phyloP scores from a whole-genome alignment of 2,113 vertebrate genomes.

The Tautogolabrus adspersus region DNA sequence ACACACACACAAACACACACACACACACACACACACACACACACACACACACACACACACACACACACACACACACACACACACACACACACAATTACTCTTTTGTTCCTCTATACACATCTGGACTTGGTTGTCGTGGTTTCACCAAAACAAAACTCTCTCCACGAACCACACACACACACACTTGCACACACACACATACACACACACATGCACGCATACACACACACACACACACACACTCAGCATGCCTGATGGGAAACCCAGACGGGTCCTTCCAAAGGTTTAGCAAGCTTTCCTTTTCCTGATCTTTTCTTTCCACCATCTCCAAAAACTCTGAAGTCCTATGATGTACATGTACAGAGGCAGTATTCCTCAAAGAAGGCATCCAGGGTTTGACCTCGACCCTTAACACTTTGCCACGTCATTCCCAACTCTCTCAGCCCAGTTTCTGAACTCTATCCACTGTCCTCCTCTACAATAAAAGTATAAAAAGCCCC shows the following conservation, averaged over 20 bases:
- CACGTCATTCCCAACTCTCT: too few species aligned
- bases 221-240: conserved; percentile 19
- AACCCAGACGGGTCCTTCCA: conserved; percentile 3
- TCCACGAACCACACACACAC: conserved; percentile 29
- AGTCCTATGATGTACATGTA: too few species aligned
- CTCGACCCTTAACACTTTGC: too few species aligned
- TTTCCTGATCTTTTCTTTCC: neutral
- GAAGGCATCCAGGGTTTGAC: too few species aligned
- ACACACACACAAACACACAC: too few species aligned
- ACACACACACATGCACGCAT: conserved; percentile 17
- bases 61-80: neutral
- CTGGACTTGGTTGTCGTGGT: conserved; percentile 66
- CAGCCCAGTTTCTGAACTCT: too few species aligned
- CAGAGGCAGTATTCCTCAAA: too few species aligned
- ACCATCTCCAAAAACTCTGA: neutral
- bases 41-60: conserved; percentile 19
- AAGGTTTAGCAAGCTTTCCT: neutral
- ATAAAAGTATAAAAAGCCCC: too few species aligned
- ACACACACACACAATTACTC: conserved; percentile 26
- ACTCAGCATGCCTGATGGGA: neutral
- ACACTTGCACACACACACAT: conserved; percentile 33
- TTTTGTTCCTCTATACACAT: conserved; percentile 64
- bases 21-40: neutral
- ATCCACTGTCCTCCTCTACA: too few species aligned
- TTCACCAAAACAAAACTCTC: conserved; percentile 23